A percentile compares a stretch with the other conserved stretches of the same genome.
These are phyloP conservation scores for Stegastes partitus DNA, from an alignment of 2,113 vertebrate species.

Conservation along the genomic window DNA sequence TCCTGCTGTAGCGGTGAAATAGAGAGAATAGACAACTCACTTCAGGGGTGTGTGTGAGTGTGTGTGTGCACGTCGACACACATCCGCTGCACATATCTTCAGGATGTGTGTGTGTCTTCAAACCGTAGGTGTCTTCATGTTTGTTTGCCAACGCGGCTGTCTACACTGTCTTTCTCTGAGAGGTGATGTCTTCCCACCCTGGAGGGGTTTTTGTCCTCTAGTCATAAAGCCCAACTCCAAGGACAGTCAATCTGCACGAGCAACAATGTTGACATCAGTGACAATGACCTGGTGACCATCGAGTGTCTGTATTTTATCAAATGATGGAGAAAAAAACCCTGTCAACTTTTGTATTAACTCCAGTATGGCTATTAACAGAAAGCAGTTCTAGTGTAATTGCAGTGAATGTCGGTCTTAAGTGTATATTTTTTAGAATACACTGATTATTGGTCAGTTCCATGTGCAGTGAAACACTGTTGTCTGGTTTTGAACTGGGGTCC, in stretches of 20 bases:
- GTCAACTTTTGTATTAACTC: background rate
- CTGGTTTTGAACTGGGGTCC: background rate
- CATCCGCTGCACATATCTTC: conserved; percentile 17
- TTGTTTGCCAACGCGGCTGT: conserved; percentile 24
- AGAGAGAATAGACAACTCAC: conserved; percentile 53
- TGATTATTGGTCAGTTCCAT: no score
- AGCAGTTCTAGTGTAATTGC: no score
- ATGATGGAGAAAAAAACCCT: background rate
- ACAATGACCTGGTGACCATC: conserved; percentile 61
- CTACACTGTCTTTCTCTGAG: conserved; percentile 70
- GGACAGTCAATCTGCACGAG: conserved; percentile 88
- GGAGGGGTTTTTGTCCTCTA: conserved; percentile 89
- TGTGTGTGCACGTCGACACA: background rate
- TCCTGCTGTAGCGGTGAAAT: conserved; percentile 55
- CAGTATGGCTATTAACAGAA: no score
- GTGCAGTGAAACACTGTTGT: background rate
- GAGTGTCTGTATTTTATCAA: conserved; percentile 1
- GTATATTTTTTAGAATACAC: no score
- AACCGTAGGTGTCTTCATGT: conserved; percentile 29
- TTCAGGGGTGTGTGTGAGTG: conserved; percentile 21
- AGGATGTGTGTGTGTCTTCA: conserved; percentile 30
- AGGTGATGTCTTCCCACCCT: conserved; percentile 89
- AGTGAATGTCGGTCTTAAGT: no score
- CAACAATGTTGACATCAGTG: conserved; percentile 84
- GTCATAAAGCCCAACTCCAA: conserved; percentile 90